These are phyloP conservation scores for Sceloporus undulatus DNA, from an alignment of 2,113 vertebrate genomes.

Conservation along the genomic window DNA sequence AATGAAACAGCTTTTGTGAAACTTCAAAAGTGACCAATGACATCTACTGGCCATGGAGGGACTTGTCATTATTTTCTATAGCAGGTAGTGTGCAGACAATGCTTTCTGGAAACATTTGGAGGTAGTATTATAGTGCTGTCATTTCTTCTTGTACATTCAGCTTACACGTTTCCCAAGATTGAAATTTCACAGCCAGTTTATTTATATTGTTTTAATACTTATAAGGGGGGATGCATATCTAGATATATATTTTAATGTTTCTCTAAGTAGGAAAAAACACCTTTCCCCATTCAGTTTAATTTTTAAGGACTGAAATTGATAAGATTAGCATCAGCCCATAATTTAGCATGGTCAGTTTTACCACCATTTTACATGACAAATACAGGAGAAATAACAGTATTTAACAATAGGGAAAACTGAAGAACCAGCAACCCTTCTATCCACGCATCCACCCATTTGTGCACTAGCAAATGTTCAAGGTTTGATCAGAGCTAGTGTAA, in stretches of 20 bases:
- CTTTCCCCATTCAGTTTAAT: background rate
- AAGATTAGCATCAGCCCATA: background rate
- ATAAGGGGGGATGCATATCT: background rate
- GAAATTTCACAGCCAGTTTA: background rate
- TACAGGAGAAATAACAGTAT: background rate
- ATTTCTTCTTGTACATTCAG: background rate
- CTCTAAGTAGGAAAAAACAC: background rate
- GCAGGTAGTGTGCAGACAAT: background rate
- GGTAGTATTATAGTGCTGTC: background rate
- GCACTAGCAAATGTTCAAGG: background rate
- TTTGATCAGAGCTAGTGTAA: background rate
- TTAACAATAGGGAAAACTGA: background rate
- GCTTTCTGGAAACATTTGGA: background rate
- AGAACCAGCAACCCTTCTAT: background rate
- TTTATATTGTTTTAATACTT: background rate
- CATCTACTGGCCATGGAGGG: conserved; percentile 39
- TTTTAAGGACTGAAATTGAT: background rate
- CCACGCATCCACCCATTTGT: background rate
- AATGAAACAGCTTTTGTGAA: background rate
- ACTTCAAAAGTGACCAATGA: conserved; percentile 13
- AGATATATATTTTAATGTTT: background rate
- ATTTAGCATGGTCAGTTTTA: background rate
- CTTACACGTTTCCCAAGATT: background rate
- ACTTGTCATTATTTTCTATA: conserved; percentile 14
- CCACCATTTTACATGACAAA: background rate